Evolutionary conservation across 2,888 invertebrate species (phyloP).

Genomic region (Drepanosiphum platanoidis): DNA sequence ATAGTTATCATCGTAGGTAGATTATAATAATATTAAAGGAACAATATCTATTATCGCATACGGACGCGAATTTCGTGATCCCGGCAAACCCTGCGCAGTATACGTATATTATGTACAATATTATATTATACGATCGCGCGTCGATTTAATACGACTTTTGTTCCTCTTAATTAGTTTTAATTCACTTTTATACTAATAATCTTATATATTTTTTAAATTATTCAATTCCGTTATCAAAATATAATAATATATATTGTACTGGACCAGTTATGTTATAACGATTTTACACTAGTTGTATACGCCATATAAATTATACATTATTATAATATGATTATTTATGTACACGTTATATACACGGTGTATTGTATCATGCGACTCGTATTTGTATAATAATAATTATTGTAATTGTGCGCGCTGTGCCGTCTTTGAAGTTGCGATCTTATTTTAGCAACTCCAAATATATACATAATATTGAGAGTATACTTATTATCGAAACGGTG

Average conservation of each 20-base stretch:
- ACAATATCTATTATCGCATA: not conserved
- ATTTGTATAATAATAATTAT: not conserved
- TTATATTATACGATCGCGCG: not conserved
- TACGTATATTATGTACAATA: no score
- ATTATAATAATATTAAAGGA: no score
- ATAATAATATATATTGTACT: no score
- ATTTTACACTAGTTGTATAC: conserved; percentile 26
- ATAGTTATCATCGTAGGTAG: not conserved
- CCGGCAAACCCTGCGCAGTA: conserved; percentile 36
- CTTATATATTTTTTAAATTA: conserved; percentile 47
- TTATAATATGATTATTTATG: no score
- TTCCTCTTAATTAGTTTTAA: conserved; percentile 46
- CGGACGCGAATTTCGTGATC: not conserved
- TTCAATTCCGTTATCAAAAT: conserved; percentile 44
- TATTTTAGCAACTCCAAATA: conserved; percentile 30
- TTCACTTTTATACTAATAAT: conserved; percentile 39
- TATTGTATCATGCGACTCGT: no score
- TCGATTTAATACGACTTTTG: conserved; percentile 34
- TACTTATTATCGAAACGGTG: conserved; percentile 8
- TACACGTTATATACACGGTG: no score
- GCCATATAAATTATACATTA: no score
- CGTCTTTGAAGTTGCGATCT: conserved; percentile 12
- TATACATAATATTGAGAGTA: not conserved
- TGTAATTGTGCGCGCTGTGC: conserved; percentile 14
- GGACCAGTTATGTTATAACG: conserved; percentile 53